Conservation (phyloP, 2,888 invertebrate genomes). For the Leptarthrus brevirostris region DNA sequence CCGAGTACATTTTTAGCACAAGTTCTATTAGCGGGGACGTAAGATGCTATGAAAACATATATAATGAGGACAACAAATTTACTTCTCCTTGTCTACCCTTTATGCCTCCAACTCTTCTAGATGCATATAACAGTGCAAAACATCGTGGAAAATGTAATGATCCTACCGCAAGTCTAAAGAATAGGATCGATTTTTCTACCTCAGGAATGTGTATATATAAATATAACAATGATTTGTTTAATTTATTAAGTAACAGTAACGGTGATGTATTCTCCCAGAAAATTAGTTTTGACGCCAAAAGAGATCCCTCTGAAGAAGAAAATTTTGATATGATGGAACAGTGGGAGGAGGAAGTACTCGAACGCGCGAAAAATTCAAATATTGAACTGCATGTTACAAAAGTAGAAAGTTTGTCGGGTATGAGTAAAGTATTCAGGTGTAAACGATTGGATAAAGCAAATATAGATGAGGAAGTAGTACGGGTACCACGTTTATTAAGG, state of each 20-base stretch:
- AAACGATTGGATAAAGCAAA: constrained; percentile 44
- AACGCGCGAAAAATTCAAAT: neutral
- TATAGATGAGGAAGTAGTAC: neutral
- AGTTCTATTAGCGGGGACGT: constrained; percentile 60
- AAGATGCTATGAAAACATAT: constrained; percentile 59
- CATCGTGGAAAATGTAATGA: constrained; percentile 57
- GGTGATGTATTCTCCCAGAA: constrained; percentile 59
- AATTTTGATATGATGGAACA: neutral
- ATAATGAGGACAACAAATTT: constrained; percentile 53
- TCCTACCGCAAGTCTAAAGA: constrained; percentile 57
- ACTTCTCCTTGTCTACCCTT: constrained; percentile 58
- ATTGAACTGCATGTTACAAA: constrained; percentile 34
- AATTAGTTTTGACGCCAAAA: neutral
- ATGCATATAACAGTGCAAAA: constrained; percentile 57
- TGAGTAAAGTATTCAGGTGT: constrained; percentile 59
- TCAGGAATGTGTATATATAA: constrained; percentile 61
- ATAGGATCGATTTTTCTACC: constrained; percentile 59
- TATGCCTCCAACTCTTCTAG: constrained; percentile 59
- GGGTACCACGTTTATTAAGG: constrained; percentile 54
- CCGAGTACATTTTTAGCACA: constrained; percentile 58
- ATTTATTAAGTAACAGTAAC: constrained; percentile 60
- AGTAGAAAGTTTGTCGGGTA: constrained; percentile 54
- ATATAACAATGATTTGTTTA: constrained; percentile 55
- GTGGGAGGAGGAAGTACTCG: constrained; percentile 26
- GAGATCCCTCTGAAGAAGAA: neutral